A percentile compares a stretch with the other conserved stretches of the same genome.
Conservation (phyloP, 2,797 vertebrate species). For the Centropyge bicolor region DNA sequence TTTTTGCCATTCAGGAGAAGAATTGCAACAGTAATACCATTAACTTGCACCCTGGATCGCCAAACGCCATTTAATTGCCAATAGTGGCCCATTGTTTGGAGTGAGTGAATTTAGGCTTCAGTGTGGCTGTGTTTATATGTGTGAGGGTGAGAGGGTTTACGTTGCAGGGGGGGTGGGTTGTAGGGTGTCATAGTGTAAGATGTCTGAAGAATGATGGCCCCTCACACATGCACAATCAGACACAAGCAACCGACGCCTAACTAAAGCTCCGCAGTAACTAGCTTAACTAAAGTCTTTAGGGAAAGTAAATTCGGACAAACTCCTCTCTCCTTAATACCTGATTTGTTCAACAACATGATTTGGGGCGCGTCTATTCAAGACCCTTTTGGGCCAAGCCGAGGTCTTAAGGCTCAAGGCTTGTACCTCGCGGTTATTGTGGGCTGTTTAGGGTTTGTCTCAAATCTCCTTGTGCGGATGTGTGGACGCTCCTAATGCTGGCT, state of each 20-base stretch:
- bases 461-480: slow-evolving; percentile 94
- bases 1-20: slow-evolving; percentile 87
- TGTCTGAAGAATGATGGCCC: slow-evolving; percentile 85
- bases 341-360: slow-evolving; percentile 99
- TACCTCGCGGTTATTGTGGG: slow-evolving; percentile 88
- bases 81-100: slow-evolving; percentile 87
- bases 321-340: slow-evolving; percentile 98
- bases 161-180: slow-evolving; percentile 74
- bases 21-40: slow-evolving; percentile 89
- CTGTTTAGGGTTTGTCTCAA: slow-evolving; percentile 95
- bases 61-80: slow-evolving; percentile 90
- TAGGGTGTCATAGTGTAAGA: slow-evolving; percentile 84
- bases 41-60: slow-evolving; percentile 88
- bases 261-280: slow-evolving; percentile 98
- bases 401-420: slow-evolving; percentile 89
- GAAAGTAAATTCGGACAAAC: slow-evolving; percentile 99
- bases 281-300: slow-evolving; percentile 99
- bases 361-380: slow-evolving; percentile 98
- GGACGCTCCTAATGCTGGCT: slow-evolving; percentile 92
- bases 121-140: slow-evolving; percentile 67
- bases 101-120: slow-evolving; percentile 82
- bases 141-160: slow-evolving; percentile 77
- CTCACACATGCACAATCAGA: slow-evolving; percentile 83
- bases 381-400: slow-evolving; percentile 91
- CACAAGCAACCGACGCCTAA: slow-evolving; percentile 89